Percentiles rank a stretch among this genome's conserved stretches.
phyloP scores from a whole-genome alignment of 2,797 vertebrate genomes.

The Neosilurus mollespiculum region DNA sequence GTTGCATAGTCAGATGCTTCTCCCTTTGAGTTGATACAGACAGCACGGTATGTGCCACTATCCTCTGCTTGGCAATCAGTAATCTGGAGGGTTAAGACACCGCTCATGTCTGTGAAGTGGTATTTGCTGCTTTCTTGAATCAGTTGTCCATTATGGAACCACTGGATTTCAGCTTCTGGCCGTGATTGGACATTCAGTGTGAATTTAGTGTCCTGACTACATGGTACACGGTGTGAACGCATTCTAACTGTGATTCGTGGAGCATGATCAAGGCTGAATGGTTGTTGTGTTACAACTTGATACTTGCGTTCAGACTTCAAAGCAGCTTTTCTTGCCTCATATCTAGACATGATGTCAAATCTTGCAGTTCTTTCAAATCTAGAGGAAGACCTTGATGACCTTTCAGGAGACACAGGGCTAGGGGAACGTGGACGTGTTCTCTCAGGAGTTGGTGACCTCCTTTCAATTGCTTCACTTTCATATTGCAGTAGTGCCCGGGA shows the following conservation, averaged over 20 bases:
- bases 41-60: slow-evolving; percentile 91
- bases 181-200: slow-evolving; percentile 95
- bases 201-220: slow-evolving; percentile 90
- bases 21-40: slow-evolving; percentile 90
- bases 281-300: slow-evolving; percentile 91
- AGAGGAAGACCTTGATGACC: slow-evolving; percentile 86
- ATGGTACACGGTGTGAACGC: slow-evolving; percentile 92
- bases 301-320: slow-evolving; percentile 95
- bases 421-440: slow-evolving; percentile 96
- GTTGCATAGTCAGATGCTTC: slow-evolving; percentile 97
- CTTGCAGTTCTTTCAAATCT: slow-evolving; percentile 95
- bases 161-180: slow-evolving; percentile 86
- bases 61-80: slow-evolving; percentile 90
- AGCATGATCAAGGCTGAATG: slow-evolving; percentile 92
- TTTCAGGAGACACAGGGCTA: slow-evolving; percentile 90
- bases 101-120: slow-evolving; percentile 86
- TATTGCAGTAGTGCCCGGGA: slow-evolving; percentile 64
- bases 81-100: slow-evolving; percentile 90
- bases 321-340: slow-evolving; percentile 95
- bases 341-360: slow-evolving; percentile 99
- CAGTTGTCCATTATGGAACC: slow-evolving; percentile 88
- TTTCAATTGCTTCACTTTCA: slow-evolving; percentile 76
- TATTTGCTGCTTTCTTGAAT: slow-evolving; percentile 90
- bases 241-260: slow-evolving; percentile 95
- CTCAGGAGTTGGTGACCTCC: slow-evolving; percentile 96